Percentiles rank a stretch among this genome's conserved stretches.
phyloP scores from a whole-genome alignment of 2,888 invertebrate species.

The Parnassius apollo region DNA sequence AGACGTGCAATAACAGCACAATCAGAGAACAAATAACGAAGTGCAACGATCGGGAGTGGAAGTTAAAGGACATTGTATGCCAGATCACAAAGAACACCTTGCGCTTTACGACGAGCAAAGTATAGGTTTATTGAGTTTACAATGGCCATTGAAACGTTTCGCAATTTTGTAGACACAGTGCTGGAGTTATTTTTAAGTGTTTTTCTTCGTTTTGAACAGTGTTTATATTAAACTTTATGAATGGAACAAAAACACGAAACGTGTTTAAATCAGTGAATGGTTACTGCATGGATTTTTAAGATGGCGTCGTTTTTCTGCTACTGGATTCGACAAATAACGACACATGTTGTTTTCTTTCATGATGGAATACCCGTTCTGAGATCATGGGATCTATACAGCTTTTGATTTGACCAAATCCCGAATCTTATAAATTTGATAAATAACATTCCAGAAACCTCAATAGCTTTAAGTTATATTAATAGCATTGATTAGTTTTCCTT shows the following conservation, averaged over 20 bases:
- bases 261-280: not conserved
- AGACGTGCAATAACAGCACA: conserved; percentile 26
- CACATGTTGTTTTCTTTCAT: too few relatives aligned
- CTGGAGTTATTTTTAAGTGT: conserved; percentile 18
- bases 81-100: conserved; percentile 33
- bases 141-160: conserved; percentile 38
- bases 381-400: too few relatives aligned
- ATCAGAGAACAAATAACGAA: conserved; percentile 32
- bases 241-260: not conserved
- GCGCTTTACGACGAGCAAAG: conserved; percentile 43
- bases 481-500: too few relatives aligned
- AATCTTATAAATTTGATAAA: too few relatives aligned
- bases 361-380: too few relatives aligned
- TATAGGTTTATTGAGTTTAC: conserved; percentile 40
- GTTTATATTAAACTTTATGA: conserved; percentile 5
- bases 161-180: conserved; percentile 31
- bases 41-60: conserved; percentile 34
- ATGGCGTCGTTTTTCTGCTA: too few relatives aligned
- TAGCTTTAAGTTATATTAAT: too few relatives aligned
- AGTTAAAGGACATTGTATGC: conserved; percentile 29
- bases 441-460: too few relatives aligned
- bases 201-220: conserved; percentile 26
- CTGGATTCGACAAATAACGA: too few relatives aligned
- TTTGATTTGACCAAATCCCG: too few relatives aligned
- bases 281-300: not conserved